phyloP scores from a whole-genome alignment of 2,888 invertebrate species.

The Saturnia pavonia region DNA sequence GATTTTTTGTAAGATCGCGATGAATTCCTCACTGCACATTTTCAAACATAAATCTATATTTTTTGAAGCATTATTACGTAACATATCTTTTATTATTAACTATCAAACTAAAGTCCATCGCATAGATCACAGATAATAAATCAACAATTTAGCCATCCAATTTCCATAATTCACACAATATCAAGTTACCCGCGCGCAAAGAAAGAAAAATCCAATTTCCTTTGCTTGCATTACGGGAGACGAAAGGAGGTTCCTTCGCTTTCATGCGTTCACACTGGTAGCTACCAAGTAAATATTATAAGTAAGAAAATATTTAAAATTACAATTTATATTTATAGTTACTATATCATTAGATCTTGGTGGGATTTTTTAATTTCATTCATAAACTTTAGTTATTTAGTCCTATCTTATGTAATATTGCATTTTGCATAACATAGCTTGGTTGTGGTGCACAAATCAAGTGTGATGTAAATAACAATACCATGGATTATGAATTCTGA shows the following conservation, averaged over 20 bases:
- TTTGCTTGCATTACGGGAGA: constrained; percentile 70
- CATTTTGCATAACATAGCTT: no score
- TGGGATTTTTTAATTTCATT: no score
- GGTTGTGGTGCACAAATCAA: no score
- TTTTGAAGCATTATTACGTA: background rate
- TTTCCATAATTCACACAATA: constrained; percentile 81
- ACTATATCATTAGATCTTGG: no score
- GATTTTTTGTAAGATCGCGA: no score
- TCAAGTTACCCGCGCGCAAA: constrained; percentile 72
- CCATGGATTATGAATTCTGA: no score
- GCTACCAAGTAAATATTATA: constrained; percentile 10
- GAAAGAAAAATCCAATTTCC: constrained; percentile 81
- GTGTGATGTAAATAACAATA: no score
- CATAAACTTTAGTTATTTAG: no score
- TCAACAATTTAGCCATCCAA: constrained; percentile 76
- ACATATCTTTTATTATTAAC: background rate
- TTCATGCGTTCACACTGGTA: constrained; percentile 51
- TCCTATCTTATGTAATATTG: no score
- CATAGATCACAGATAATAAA: constrained; percentile 64
- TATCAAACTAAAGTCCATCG: constrained; percentile 37
- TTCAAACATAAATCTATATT: no score
- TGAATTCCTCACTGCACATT: no score
- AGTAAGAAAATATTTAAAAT: background rate
- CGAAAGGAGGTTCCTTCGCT: constrained; percentile 41
- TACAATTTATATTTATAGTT: background rate